These are phyloP conservation scores for Chrysotoxum bicinctum DNA, from an alignment of 2,888 invertebrate species.

Conservation along the genomic window DNA sequence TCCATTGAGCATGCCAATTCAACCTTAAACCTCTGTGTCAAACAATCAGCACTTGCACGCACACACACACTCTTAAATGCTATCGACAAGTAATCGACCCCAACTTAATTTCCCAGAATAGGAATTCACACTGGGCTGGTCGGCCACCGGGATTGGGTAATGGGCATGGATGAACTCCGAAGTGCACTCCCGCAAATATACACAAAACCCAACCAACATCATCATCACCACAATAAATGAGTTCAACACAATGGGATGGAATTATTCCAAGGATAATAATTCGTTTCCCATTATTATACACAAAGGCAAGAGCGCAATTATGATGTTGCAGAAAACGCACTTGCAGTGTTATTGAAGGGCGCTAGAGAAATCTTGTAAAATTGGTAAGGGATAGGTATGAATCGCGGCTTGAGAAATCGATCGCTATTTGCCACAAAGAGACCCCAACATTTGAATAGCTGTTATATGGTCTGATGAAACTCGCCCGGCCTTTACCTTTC, in stretches of 20 bases:
- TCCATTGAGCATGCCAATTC: neutral
- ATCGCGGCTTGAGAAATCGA: too few species aligned
- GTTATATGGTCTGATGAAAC: too few species aligned
- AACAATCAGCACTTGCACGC: slow-evolving; percentile 34
- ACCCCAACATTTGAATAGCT: too few species aligned
- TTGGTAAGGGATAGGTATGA: too few species aligned
- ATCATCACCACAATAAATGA: slow-evolving; percentile 37
- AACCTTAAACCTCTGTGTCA: neutral
- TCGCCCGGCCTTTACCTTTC: too few species aligned
- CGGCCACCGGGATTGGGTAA: neutral
- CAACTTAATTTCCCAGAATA: slow-evolving; percentile 24
- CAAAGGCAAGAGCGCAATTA: slow-evolving; percentile 1
- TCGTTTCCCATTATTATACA: slow-evolving; percentile 51
- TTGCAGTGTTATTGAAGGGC: neutral
- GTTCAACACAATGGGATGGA: slow-evolving; percentile 32
- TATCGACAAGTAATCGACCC: slow-evolving; percentile 45
- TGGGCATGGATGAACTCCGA: neutral
- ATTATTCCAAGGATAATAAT: slow-evolving; percentile 50
- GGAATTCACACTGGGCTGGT: neutral
- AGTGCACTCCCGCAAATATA: slow-evolving; percentile 17
- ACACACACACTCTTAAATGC: slow-evolving; percentile 22
- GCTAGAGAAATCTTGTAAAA: too few species aligned
- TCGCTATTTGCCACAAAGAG: too few species aligned
- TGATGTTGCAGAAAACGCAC: neutral
- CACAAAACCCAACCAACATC: slow-evolving; percentile 21